Base-by-base conservation (phyloP, 2,888 invertebrate genomes). In the Mythimna pallens region DNA sequence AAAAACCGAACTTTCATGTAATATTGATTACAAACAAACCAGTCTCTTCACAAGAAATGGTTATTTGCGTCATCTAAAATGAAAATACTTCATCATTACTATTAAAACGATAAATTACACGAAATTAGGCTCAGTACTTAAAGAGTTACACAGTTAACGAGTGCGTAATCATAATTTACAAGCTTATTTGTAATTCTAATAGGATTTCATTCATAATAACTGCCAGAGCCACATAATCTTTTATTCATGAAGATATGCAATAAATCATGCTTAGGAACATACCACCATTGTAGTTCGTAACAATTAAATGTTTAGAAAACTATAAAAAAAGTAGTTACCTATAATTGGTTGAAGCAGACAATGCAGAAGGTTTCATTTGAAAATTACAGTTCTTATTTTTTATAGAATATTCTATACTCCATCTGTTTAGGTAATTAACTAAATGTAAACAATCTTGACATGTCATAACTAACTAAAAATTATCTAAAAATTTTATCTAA, bases 101-200 rank as follows among this genome's bases (percentile, higher is more conserved):
- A 25, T 3, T 14, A 43, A 36, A 17, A 20, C 12, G 3, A 4
- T 20, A 64, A 67, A 72, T 67, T 22, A 55, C 40, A 22, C 12
- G 8, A 34, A 70, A 73, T 65, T 68, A 34, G 14, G 59, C 30
- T 14, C 10, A 36, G 3, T 17, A 34, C 2, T 58, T 22, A 10
- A 52, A 36, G 4, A 55, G 34, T 52, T 67, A 65, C 62, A 57
- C 36, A 40, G 40, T 0, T 36, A 63, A 55, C 25, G 22, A 34
- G 22, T 63, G 58, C 66, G 58, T 66, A n/a, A 73, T 63, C 63
- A 65, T 80, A 64, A 70, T 65, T 67, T 73, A 62, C 71, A 47
- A 58, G 12, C 65, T 75, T 25, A 83, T 84, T 85, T 75, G 71
- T 55, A 52, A 84, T 85, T 84, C 86, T 63, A 82, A 77, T 85